Evolutionary conservation across 92 coral and sea anemone species (phyloP).

Genomic region (Ricordea florida): DNA sequence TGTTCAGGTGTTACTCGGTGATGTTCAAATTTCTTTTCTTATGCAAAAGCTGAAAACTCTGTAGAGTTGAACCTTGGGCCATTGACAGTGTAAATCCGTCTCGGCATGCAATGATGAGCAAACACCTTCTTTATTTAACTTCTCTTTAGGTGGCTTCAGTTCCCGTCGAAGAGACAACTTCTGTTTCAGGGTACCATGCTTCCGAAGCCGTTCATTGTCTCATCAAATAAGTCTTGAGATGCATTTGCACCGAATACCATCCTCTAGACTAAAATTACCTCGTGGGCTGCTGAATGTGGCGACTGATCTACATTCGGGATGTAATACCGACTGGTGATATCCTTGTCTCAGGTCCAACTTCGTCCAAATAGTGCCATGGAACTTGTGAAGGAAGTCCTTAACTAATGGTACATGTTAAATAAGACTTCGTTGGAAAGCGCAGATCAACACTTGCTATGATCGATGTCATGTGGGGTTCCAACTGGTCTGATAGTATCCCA

Average conservation of each 20-base stretch:
- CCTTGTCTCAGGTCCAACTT: constrained; percentile 56
- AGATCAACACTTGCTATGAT: constrained; percentile 26
- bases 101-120: no score
- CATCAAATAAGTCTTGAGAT: constrained; percentile 62
- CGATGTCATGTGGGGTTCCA: constrained; percentile 41
- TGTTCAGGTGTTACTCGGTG: no score
- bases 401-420: constrained; percentile 39
- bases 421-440: constrained; percentile 23
- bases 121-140: no score
- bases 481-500: background rate
- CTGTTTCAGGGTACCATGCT: constrained; percentile 7
- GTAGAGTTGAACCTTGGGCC: no score
- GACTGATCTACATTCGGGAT: constrained; percentile 41
- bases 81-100: no score
- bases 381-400: constrained; percentile 47
- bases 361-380: constrained; percentile 39
- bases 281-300: constrained; percentile 65
- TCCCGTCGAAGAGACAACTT: background rate
- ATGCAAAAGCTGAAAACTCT: no score
- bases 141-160: no score
- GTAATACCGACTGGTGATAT: constrained; percentile 58
- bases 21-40: no score
- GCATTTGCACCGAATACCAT: constrained; percentile 63
- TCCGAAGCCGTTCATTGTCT: constrained; percentile 46
- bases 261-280: constrained; percentile 57